Conservation (phyloP, 2,113 vertebrate genomes). For the Ameiurus melas region DNA sequence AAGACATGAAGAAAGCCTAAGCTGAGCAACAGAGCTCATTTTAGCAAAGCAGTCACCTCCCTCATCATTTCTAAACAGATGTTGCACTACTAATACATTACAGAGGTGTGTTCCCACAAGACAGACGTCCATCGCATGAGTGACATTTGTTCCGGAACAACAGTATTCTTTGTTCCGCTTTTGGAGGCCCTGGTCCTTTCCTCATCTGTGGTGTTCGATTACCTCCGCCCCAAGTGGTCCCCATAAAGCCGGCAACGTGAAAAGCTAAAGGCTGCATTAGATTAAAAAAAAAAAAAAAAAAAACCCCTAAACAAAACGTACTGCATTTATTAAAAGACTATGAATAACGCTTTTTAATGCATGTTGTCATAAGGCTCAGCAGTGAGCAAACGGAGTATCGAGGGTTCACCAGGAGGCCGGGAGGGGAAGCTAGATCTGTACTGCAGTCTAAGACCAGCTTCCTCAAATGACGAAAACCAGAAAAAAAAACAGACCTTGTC, state of each 20-base stretch:
- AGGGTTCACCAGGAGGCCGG: slow-evolving; percentile 43
- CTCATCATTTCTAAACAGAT: background rate
- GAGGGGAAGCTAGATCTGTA: slow-evolving; percentile 11
- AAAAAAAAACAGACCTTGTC: slow-evolving; percentile 24
- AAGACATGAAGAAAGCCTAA: background rate
- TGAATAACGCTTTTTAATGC: slow-evolving; percentile 53
- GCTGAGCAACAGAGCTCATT: slow-evolving; percentile 48
- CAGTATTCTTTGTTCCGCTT: slow-evolving; percentile 58
- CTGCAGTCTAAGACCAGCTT: slow-evolving; percentile 35
- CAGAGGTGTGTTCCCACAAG: slow-evolving; percentile 36
- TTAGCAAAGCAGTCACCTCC: slow-evolving; percentile 57
- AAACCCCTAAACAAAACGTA: slow-evolving; percentile 28
- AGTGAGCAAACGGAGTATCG: slow-evolving; percentile 24
- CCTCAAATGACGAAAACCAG: background rate
- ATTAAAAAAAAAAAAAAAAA: background rate
- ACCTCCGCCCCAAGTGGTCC: slow-evolving; percentile 58
- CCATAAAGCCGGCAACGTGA: slow-evolving; percentile 32
- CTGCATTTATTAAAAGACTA: slow-evolving; percentile 59
- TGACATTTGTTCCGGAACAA: slow-evolving; percentile 65
- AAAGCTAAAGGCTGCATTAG: slow-evolving; percentile 36
- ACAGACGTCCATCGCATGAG: slow-evolving; percentile 56
- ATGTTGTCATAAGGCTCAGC: slow-evolving; percentile 32
- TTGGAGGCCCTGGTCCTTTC: slow-evolving; percentile 38
- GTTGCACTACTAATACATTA: slow-evolving; percentile 16
- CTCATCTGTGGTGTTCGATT: slow-evolving; percentile 55